Conservation (phyloP, 2,888 invertebrate genomes). For the Idaea dimidiata region DNA sequence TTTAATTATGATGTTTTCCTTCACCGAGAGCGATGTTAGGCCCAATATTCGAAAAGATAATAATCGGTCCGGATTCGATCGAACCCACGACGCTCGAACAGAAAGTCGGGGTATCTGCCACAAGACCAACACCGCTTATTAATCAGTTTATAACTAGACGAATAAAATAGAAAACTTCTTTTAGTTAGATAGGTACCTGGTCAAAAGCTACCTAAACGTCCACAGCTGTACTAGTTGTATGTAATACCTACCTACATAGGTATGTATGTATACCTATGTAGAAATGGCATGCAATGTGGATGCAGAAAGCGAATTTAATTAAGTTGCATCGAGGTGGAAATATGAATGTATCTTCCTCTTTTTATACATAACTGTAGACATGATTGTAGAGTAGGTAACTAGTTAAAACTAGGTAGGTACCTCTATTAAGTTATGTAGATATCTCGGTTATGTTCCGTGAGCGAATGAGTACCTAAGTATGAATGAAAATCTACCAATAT, state of each 20-base stretch:
- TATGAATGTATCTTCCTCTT: slow-evolving; percentile 4
- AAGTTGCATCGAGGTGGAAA: slow-evolving; percentile 3
- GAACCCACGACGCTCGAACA: too few relatives aligned
- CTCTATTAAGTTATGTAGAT: neutral
- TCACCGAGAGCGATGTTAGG: too few relatives aligned
- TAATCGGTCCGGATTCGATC: too few relatives aligned
- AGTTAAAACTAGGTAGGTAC: neutral
- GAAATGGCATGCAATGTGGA: slow-evolving; percentile 13
- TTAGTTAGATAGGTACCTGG: too few relatives aligned
- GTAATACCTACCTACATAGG: neutral
- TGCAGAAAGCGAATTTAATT: slow-evolving; percentile 18
- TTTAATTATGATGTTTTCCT: too few relatives aligned
- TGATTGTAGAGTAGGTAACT: neutral
- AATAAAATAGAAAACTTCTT: too few relatives aligned
- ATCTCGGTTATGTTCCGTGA: neutral
- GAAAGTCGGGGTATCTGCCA: too few relatives aligned
- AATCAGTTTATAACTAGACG: too few relatives aligned
- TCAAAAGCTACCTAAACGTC: neutral
- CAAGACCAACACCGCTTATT: too few relatives aligned
- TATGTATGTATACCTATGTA: neutral
- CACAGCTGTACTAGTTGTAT: neutral
- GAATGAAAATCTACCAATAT: too few relatives aligned
- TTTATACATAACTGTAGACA: neutral
- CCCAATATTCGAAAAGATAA: too few relatives aligned
- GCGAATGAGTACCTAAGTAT: too few relatives aligned